Percentiles rank a stretch among this genome's conserved stretches.
Conservation (phyloP, 1,140 invertebrate genomes). For the Sitophilus oryzae region DNA sequence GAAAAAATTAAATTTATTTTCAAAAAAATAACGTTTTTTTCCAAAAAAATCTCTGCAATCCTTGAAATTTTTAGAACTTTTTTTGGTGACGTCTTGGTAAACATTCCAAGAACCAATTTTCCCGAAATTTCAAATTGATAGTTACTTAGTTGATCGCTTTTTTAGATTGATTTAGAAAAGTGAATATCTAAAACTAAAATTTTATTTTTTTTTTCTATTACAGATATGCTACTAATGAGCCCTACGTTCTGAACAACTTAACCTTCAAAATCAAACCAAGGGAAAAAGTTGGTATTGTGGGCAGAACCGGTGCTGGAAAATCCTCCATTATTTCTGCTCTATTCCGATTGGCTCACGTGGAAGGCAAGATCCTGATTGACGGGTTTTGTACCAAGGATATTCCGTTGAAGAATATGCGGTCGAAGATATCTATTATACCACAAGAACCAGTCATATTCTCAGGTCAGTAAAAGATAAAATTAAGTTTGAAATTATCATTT, state of each 20-base stretch:
- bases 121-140: too few species aligned
- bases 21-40: too few species aligned
- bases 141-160: too few species aligned
- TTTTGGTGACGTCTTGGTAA: too few species aligned
- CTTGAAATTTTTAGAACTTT: too few species aligned
- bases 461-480: constrained; percentile 47
- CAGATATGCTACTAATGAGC: constrained; percentile 46
- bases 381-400: constrained; percentile 49
- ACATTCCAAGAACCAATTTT: too few species aligned
- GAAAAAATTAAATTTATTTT: too few species aligned
- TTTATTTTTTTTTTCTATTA: constrained; percentile 49
- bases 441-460: constrained; percentile 65
- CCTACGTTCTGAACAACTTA: constrained; percentile 51
- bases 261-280: constrained; percentile 50
- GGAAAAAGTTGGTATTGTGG: constrained; percentile 69
- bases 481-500: too few species aligned
- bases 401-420: constrained; percentile 54
- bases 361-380: constrained; percentile 58
- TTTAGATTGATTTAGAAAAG: too few species aligned
- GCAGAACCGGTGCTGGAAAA: constrained; percentile 71
- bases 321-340: constrained; percentile 65
- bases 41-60: too few species aligned
- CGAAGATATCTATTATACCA: constrained; percentile 64
- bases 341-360: constrained; percentile 63
- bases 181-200: constrained; percentile 66